Percentiles rank a stretch among this genome's conserved stretches.
Conservation (phyloP, 2,888 invertebrate genomes). For the Pinctada fucata region DNA sequence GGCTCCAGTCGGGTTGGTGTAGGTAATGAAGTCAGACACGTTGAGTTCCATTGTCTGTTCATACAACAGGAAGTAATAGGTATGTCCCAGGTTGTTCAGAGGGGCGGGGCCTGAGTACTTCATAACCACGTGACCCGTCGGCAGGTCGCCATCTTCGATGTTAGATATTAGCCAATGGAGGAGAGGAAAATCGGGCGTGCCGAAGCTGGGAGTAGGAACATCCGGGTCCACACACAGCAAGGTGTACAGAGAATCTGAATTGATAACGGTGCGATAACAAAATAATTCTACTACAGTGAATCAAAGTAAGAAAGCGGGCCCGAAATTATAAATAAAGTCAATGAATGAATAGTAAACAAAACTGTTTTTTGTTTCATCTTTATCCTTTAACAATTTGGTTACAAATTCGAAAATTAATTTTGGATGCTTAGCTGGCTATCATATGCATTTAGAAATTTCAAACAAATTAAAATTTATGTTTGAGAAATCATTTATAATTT, state of each 20-base stretch:
- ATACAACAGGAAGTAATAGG: slow-evolving; percentile 47
- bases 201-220: slow-evolving; percentile 40
- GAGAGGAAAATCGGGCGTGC: slow-evolving; percentile 43
- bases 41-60: slow-evolving; percentile 32
- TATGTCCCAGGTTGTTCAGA: slow-evolving; percentile 43
- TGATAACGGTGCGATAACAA: too few relatives aligned
- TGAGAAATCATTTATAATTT: too few relatives aligned
- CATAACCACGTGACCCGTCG: slow-evolving; percentile 45
- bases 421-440: too few relatives aligned
- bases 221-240: slow-evolving; percentile 49
- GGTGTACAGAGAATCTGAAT: slow-evolving; percentile 43
- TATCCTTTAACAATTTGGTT: too few relatives aligned
- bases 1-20: not conserved
- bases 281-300: too few relatives aligned
- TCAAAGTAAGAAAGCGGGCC: too few relatives aligned
- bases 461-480: too few relatives aligned
- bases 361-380: too few relatives aligned
- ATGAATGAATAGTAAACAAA: too few relatives aligned
- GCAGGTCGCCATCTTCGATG: slow-evolving; percentile 47
- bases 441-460: too few relatives aligned
- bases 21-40: slow-evolving; percentile 4
- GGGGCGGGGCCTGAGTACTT: slow-evolving; percentile 51
- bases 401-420: too few relatives aligned
- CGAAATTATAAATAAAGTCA: too few relatives aligned
- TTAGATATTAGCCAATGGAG: slow-evolving; percentile 55